Base-by-base conservation (phyloP, 2,113 vertebrate species). In the Apteryx owenii region DNA sequence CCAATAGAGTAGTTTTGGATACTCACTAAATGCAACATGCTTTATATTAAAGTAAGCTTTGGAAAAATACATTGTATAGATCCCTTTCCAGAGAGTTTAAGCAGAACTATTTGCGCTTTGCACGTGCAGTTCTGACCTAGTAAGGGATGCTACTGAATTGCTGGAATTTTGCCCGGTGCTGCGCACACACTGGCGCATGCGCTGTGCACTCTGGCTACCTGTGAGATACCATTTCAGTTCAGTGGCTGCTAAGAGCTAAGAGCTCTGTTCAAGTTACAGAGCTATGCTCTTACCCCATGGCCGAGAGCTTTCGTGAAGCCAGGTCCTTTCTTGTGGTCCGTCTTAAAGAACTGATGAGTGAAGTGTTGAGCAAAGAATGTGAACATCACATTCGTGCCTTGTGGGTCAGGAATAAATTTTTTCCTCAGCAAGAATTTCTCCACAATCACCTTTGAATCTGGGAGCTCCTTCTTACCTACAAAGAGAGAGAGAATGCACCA, bases 331-430 rank as follows among this genome's bases (percentile, higher is more conserved):
- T 99, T 99, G 89, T 97, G 97, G 83, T 99, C 99, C 0, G 99
- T 99, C 98, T 99, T 99, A 96, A 99, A 99, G 97, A 99, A 99
- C 78, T 99, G 99, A 82, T 99, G 99, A 3, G 99, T 99, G 95
- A 99, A 99, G 95, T 99, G 99, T 72, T 99, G 99, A 10, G 99
- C 99, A 48, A 99, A 99, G 98, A 99, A 99, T 0, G 99, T 99
- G 70, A 99, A 99, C 99, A 99, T 99, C 90, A 99, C 96, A 33
- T 99, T 99, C 62, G 99, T 98, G 88, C 98, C 98, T 96, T 99
- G 99, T 0, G 99, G 99, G 54, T 99, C 99, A 2, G 99, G 99
- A 72, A 99, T 99, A 42, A 99, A 99, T 93, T 98, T 97, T 85
- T 97, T 99, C 81, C 99, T 98, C 33, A 99, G 64, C 51, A 99